Base-by-base conservation (phyloP, 2,888 invertebrate genomes). In the Cryptosula pallasiana region DNA sequence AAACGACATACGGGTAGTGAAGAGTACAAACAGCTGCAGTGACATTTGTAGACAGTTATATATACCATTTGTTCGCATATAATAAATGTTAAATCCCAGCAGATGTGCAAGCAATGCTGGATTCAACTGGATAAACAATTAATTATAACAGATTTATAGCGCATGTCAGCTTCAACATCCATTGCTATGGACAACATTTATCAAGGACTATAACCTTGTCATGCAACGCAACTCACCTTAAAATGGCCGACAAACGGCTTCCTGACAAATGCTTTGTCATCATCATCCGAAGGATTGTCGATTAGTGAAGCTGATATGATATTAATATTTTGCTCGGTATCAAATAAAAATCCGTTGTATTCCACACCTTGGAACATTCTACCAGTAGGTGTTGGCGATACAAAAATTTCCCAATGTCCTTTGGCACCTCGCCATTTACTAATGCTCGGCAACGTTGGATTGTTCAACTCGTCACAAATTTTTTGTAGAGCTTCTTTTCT, bases 401-500 rank as follows among this genome's bases (percentile, higher is more conserved):
- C 76, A 32, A 9, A 32, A 77, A 77, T 79, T 35, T 81, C 78
- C 92, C 92, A 92, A 70, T 87, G 86, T 69, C 89, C 88, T 73
- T 88, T 88, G 80, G 89, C 77, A 5, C 81, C 81, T 2, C 71
- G 29, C 81, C 81, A 83, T 63, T 77, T 78, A 74, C 77, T 78
- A 2, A 80, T 78, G 73, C 78, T 80, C 0, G 82, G 80, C n/a
- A 83, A 72, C 1, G 79, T 80, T 1, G 84, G 83, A 29, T 76
- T 73, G 73, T 84, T 84, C 35, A 83, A 74, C 73, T 83, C 83
- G 71, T 81, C 78, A 76, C 82, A 82, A 29, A 83, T 79, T 82
- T 89, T 88, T 82, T 89, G 88, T 74, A 92, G 83, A 23, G 91
- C 90, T 25, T 88, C 87, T 75, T 87, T 87, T 77, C 90, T 90